Base-by-base conservation (phyloP, 2,113 vertebrate species). In the Artemisiospiza belli region DNA sequence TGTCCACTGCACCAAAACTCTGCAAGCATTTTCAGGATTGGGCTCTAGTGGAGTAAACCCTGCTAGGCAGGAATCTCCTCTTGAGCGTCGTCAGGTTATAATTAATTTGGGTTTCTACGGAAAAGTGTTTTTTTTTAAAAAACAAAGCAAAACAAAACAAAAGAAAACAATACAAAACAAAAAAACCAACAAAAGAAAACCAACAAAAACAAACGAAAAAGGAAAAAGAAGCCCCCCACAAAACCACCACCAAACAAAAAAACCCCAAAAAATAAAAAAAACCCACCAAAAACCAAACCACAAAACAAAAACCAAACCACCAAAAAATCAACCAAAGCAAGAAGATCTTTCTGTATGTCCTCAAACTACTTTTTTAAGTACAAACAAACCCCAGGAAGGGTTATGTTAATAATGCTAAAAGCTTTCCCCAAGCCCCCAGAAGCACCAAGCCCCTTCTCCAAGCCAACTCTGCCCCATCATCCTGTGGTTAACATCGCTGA, bases 41-140 rank as follows among this genome's bases (percentile, higher is more conserved):
- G 31, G 14, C 9, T 76, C 11, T 8, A 11, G 16, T 2, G 51
- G 15, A 59, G 22, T 39, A 68, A 92, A 59, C 5, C 15, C 14
- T 52, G 44, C 23, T 13, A 27, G 13, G 17, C 28, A n/a, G n/a
- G 30, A 74, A 39, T 31, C 13, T 15, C 8, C 11, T 13, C 20
- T 24, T 14, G 19, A 37, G 19, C 3, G 6, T 1, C 0, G 14
- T 11, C 30, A 25, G 15, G 30, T 59, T 43, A 28, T 17, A 35
- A 14, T 57, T 80, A 16, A 58, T 54, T 37, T 51, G 43, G 2
- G 7, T 47, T 54, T 23, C 24, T 72, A 25, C 2, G 47, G 12
- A 39, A 87, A 22, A 10, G 9, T 37, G 15, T 7, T 27, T 61
- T 37, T 37, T 39, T 17, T 31, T 6, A 2, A 11, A 30, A 23